These are phyloP conservation scores for Siniperca chuatsi DNA, from an alignment of 2,113 vertebrate species.

Conservation along the genomic window DNA sequence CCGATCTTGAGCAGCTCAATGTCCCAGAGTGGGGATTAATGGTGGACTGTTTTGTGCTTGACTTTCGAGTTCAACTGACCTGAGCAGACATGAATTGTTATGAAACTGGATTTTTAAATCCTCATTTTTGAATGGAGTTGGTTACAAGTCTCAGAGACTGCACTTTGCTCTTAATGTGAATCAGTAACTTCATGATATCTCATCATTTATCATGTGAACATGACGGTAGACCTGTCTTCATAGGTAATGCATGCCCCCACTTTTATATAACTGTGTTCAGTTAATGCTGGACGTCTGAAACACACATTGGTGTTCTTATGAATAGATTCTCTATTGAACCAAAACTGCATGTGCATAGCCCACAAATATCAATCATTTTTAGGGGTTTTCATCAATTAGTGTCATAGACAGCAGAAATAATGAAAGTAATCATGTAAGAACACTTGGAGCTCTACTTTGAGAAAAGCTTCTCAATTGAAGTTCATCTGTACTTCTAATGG, in stretches of 20 bases:
- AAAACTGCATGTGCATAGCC: slow-evolving; percentile 19
- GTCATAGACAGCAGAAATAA: neutral
- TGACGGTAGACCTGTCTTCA: neutral
- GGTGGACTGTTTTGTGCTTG: slow-evolving; percentile 19
- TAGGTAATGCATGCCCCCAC: slow-evolving; percentile 45
- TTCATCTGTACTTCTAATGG: slow-evolving; percentile 8
- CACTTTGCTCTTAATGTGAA: slow-evolving; percentile 65
- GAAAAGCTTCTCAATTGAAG: slow-evolving; percentile 10
- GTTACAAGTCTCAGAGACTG: slow-evolving; percentile 44
- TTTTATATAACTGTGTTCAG: slow-evolving; percentile 10
- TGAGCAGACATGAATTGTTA: slow-evolving; percentile 32
- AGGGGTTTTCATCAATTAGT: neutral
- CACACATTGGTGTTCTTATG: neutral
- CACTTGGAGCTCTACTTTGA: neutral
- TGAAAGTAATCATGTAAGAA: neutral
- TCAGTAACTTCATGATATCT: slow-evolving; percentile 23
- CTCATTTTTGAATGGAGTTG: slow-evolving; percentile 22
- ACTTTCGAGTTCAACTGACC: slow-evolving; percentile 53
- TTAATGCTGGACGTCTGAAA: slow-evolving; percentile 2
- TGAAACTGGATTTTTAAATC: slow-evolving; percentile 42
- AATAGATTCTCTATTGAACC: slow-evolving; percentile 24
- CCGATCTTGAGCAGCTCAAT: neutral
- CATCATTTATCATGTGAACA: slow-evolving; percentile 34
- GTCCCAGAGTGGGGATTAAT: slow-evolving; percentile 8
- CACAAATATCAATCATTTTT: neutral